phyloP scores from a whole-genome alignment of 2,113 vertebrate species.

The Barnardius zonarius region DNA sequence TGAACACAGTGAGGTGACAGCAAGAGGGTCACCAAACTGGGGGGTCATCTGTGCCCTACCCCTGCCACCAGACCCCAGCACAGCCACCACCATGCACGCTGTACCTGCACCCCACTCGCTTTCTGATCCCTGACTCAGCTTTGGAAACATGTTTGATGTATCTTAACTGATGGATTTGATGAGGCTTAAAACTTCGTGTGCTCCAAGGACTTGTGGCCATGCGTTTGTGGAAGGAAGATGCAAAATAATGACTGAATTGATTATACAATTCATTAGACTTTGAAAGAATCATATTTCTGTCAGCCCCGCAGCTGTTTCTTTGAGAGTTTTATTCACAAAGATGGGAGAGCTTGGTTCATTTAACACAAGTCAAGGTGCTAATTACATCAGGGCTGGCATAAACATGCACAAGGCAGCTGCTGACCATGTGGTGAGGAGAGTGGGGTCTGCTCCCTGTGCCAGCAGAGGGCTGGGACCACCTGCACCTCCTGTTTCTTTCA shows the following conservation, averaged over 20 bases:
- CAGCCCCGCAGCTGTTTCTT: conserved; percentile 50
- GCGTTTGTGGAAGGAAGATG: neutral
- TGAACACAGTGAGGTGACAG: neutral
- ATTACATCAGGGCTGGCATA: conserved; percentile 33
- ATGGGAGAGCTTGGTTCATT: conserved; percentile 33
- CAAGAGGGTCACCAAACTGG: neutral
- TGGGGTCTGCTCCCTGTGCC: neutral
- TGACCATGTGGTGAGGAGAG: conserved; percentile 6
- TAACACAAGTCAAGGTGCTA: conserved; percentile 41
- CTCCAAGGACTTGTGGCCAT: neutral
- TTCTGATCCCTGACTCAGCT: neutral
- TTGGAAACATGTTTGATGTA: neutral
- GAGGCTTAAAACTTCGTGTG: neutral
- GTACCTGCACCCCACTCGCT: rapidly evolving
- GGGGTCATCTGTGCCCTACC: neutral
- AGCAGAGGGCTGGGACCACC: neutral
- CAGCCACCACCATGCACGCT: neutral
- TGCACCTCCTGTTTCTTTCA: neutral
- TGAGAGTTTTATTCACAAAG: conserved; percentile 26
- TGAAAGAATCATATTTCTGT: conserved; percentile 52
- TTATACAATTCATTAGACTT: conserved; percentile 54
- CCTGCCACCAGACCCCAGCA: neutral
- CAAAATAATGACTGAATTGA: conserved; percentile 33
- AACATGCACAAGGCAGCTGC: conserved; percentile 28
- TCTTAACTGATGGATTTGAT: neutral